Percentiles rank a stretch among this genome's conserved stretches.
Conservation (phyloP, 53 echinoderm and acorn worm species). For the Paracentrotus lividus region DNA sequence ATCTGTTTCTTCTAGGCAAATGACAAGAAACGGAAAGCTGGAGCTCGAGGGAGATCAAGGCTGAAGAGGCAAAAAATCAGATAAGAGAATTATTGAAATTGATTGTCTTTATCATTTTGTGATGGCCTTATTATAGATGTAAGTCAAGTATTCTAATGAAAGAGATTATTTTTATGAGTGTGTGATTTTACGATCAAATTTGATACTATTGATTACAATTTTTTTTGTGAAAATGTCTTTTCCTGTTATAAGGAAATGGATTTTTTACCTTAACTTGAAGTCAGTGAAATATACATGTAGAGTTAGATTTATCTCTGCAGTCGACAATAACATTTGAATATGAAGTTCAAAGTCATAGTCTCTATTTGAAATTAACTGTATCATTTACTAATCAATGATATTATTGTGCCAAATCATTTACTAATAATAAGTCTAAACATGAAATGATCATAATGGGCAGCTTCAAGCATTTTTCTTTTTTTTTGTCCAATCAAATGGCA, state of each 20-base stretch:
- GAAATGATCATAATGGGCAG: too few species aligned
- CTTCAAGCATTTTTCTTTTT: too few species aligned
- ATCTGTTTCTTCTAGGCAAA: slow-evolving; percentile 24
- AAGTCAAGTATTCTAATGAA: not conserved
- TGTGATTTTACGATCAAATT: slow-evolving; percentile 59
- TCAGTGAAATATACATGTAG: too few species aligned
- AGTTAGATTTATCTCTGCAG: too few species aligned
- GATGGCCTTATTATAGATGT: slow-evolving; percentile 34
- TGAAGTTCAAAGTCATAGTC: too few species aligned
- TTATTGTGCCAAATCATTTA: not conserved
- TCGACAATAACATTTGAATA: too few species aligned
- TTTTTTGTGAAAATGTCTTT: slow-evolving; percentile 8
- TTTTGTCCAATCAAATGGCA: too few species aligned
- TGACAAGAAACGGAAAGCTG: slow-evolving; percentile 62
- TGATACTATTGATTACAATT: slow-evolving; percentile 19
- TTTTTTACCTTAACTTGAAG: too few species aligned
- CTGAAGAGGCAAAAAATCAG: slow-evolving; percentile 66
- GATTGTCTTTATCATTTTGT: slow-evolving; percentile 1
- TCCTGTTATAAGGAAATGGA: not conserved
- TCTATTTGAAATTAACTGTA: not conserved
- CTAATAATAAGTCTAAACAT: too few species aligned
- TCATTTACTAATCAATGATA: not conserved
- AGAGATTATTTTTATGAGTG: slow-evolving; percentile 29
- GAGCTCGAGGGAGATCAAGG: slow-evolving; percentile 52
- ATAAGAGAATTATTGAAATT: slow-evolving; percentile 20